Evolutionary conservation across 2,797 vertebrate species (phyloP).

Genomic region (Sebastiscus albofasciatus): DNA sequence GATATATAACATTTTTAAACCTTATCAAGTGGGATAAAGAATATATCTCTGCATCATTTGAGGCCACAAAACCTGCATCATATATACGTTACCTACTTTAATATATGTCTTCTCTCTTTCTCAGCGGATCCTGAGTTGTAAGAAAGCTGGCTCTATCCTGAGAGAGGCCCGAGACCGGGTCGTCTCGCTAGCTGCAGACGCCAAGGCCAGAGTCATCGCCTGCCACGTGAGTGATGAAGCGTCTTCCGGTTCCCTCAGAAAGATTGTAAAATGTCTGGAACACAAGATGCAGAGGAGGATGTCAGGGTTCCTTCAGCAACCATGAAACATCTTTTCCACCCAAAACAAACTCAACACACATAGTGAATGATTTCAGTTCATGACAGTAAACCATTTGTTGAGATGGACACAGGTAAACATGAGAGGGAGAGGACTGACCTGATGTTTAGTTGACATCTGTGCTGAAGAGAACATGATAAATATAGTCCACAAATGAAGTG

Average conservation of each 20-base stretch:
- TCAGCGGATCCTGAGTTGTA: slow-evolving; percentile 90
- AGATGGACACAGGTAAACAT: too few relatives aligned
- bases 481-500: too few relatives aligned
- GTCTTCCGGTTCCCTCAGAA: rapidly evolving
- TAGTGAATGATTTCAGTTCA: background rate
- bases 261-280: background rate
- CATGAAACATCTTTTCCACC: background rate
- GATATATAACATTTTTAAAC: background rate
- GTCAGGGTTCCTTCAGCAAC: background rate
- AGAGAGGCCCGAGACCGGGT: slow-evolving; percentile 91
- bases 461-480: too few relatives aligned
- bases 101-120: background rate
- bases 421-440: rapidly evolving
- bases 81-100: background rate
- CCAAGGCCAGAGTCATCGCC: slow-evolving; percentile 86
- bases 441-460: too few relatives aligned
- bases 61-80: background rate
- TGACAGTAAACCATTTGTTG: rapidly evolving
- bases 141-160: slow-evolving; percentile 91
- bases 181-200: slow-evolving; percentile 87
- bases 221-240: slow-evolving; percentile 89
- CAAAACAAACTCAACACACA: background rate
- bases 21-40: background rate
- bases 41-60: background rate
- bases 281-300: too few relatives aligned